These are phyloP conservation scores for Agrotis ipsilon DNA, from an alignment of 2,888 invertebrate species.

Conservation along the genomic window DNA sequence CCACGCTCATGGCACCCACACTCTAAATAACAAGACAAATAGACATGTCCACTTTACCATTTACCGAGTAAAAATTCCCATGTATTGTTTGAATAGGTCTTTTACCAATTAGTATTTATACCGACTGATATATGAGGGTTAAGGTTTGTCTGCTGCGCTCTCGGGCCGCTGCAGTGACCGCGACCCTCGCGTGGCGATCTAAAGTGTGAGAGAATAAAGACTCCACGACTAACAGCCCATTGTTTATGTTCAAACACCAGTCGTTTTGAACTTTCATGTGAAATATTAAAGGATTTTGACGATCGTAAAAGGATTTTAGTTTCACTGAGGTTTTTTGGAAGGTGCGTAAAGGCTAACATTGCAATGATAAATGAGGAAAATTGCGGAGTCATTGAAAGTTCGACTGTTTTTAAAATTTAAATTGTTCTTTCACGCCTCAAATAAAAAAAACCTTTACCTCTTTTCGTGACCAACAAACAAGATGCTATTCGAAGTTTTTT, in stretches of 20 bases:
- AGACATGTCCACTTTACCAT: conserved; percentile 90
- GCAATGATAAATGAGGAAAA: conserved; percentile 71
- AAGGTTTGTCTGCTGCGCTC: conserved; percentile 81
- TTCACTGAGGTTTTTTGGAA: conserved; percentile 40
- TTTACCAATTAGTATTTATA: conserved; percentile 91
- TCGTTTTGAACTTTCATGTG: conserved; percentile 73
- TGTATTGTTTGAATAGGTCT: conserved; percentile 90
- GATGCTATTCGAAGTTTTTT: conserved; percentile 63
- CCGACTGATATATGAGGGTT: conserved; percentile 83
- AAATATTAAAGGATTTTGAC: conserved; percentile 67
- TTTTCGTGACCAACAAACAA: conserved; percentile 77
- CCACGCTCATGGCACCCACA: conserved; percentile 88
- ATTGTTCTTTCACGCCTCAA: conserved; percentile 64
- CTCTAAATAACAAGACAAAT: conserved; percentile 90
- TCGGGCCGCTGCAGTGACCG: conserved; percentile 79
- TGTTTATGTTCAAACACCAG: conserved; percentile 81
- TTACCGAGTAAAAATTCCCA: conserved; percentile 90
- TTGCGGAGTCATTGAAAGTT: conserved; percentile 47
- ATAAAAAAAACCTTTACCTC: conserved; percentile 75
- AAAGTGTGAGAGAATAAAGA: conserved; percentile 80
- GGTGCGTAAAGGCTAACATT: conserved; percentile 51
- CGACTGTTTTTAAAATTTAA: conserved; percentile 69
- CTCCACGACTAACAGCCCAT: conserved; percentile 76
- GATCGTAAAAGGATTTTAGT: conserved; percentile 55
- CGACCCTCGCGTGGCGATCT: conserved; percentile 72